A percentile compares a stretch with the other conserved stretches of the same genome.
Conservation (phyloP, 2,888 invertebrate species). For the Galerucella pusilla region DNA sequence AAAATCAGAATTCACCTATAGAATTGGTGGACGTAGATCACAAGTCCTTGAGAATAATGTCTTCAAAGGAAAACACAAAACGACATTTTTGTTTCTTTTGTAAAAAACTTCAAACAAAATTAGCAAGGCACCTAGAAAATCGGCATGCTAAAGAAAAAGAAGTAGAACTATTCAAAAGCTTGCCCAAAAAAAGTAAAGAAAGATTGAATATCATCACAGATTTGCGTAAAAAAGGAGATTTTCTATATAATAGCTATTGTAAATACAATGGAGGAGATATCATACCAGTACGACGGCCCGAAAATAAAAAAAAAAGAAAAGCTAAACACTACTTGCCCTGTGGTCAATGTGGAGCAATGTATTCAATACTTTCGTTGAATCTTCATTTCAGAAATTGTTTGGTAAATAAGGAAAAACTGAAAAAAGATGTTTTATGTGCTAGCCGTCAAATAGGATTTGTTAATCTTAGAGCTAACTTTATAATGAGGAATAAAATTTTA, state of each 20-base stretch:
- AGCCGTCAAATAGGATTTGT: background rate
- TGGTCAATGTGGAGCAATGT: too few relatives aligned
- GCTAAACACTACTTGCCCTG: too few relatives aligned
- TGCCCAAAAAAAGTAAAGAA: background rate
- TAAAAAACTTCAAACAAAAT: slow-evolving; percentile 1
- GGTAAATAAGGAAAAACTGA: background rate
- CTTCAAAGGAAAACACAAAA: background rate
- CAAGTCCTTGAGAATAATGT: background rate
- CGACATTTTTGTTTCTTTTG: background rate
- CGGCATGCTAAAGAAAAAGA: background rate
- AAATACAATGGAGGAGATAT: background rate
- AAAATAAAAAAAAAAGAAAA: too few relatives aligned
- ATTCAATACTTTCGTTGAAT: too few relatives aligned
- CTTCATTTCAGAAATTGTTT: too few relatives aligned
- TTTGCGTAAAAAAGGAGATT: background rate
- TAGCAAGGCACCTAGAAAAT: background rate
- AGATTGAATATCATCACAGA: background rate
- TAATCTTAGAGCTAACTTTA: background rate
- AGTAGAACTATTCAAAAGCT: too few relatives aligned
- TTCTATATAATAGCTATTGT: background rate
- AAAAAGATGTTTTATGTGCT: background rate
- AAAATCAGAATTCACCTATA: background rate
- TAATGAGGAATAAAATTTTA: background rate
- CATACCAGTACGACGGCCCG: background rate
- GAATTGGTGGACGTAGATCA: background rate